Conservation (phyloP, 1,140 invertebrate species). For the Neotoxoptera formosana region DNA sequence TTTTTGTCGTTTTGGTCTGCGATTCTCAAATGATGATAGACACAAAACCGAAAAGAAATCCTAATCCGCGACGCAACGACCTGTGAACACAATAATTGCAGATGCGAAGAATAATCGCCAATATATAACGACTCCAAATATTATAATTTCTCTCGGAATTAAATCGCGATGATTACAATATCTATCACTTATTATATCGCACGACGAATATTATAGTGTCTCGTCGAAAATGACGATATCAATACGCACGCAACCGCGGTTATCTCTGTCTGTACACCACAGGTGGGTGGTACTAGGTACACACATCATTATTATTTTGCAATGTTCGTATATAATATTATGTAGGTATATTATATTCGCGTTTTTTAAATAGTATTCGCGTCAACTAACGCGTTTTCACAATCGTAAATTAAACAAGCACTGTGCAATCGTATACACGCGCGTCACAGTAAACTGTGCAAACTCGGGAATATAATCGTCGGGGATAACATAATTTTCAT, state of each 20-base stretch:
- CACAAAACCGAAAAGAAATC: slow-evolving; percentile 43
- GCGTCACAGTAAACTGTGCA: too few species aligned
- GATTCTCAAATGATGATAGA: slow-evolving; percentile 31
- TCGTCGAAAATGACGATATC: not conserved
- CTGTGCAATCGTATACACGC: not conserved
- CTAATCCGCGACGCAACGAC: slow-evolving; percentile 40
- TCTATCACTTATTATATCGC: not conserved
- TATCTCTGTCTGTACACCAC: not conserved
- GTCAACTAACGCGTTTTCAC: not conserved
- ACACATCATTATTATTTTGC: too few species aligned
- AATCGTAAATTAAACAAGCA: not conserved
- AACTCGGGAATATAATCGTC: not conserved
- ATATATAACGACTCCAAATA: not conserved
- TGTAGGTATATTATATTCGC: not conserved
- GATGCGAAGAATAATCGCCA: slow-evolving; percentile 12
- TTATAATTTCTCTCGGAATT: slow-evolving; percentile 19
- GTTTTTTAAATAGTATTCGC: not conserved
- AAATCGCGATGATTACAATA: not conserved
- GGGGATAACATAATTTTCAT: not conserved
- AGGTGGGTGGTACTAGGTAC: too few species aligned
- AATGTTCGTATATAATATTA: too few species aligned
- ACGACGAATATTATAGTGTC: not conserved
- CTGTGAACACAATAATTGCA: slow-evolving; percentile 39
- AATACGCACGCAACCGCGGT: too few species aligned
- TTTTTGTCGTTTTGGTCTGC: slow-evolving; percentile 26